phyloP scores from a whole-genome alignment of 1,140 invertebrate species.

The Megathymus violae region DNA sequence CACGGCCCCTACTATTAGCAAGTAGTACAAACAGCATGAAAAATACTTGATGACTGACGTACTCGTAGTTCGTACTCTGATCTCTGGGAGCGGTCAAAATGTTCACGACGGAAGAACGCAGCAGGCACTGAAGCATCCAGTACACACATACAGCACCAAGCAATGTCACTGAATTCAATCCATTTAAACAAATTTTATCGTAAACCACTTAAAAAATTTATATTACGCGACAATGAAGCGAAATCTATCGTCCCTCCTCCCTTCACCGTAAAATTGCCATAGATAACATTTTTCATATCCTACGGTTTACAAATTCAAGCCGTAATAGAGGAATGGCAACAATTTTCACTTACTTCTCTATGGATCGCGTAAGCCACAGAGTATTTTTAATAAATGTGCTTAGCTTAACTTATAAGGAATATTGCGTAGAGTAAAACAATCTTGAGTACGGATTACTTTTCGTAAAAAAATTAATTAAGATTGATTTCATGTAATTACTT shows the following conservation, averaged over 20 bases:
- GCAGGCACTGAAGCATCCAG: constrained; percentile 43
- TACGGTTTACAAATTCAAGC: neutral
- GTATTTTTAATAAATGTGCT: neutral
- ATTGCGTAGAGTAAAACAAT: no score
- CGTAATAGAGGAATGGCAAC: constrained; percentile 12
- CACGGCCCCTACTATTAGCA: constrained; percentile 75
- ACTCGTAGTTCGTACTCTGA: constrained; percentile 56
- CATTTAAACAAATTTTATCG: constrained; percentile 58
- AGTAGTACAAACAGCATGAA: constrained; percentile 81
- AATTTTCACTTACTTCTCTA: neutral
- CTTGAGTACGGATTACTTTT: no score
- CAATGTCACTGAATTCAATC: constrained; percentile 66
- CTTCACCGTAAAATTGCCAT: constrained; percentile 75
- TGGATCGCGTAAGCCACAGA: neutral
- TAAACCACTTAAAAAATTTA: constrained; percentile 66
- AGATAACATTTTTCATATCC: constrained; percentile 49
- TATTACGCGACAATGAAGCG: constrained; percentile 78
- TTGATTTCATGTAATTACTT: no score
- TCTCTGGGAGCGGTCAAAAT: constrained; percentile 79
- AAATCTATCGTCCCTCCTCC: constrained; percentile 76
- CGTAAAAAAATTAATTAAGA: no score
- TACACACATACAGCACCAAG: constrained; percentile 58
- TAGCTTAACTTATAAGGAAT: no score
- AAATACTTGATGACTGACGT: constrained; percentile 79
- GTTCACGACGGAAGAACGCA: constrained; percentile 57